Conservation (phyloP, 2,113 vertebrate genomes). For the Physeter macrocephalus region DNA sequence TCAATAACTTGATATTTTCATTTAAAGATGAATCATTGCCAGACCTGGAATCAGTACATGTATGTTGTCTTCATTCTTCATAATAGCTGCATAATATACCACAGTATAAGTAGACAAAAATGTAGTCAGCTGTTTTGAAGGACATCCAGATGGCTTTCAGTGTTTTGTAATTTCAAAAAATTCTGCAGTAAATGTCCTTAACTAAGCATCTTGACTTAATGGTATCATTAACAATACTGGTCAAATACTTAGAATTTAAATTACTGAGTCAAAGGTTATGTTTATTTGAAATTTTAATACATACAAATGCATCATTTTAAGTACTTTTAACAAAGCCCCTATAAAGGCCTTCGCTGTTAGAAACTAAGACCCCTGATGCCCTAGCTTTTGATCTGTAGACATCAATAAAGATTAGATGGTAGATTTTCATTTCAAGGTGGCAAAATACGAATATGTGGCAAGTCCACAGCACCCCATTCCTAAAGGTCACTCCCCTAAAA, state of each 20-base stretch:
- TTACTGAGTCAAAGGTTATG: background rate
- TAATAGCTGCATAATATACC: background rate
- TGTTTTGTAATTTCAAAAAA: background rate
- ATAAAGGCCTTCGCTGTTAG: background rate
- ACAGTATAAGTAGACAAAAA: background rate
- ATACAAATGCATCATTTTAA: background rate
- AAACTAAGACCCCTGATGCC: background rate
- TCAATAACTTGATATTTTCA: background rate
- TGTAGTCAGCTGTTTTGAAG: background rate
- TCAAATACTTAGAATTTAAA: conserved; percentile 24
- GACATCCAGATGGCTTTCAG: background rate
- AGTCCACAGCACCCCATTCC: too few relatives aligned
- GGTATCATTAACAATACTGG: background rate
- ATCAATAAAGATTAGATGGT: background rate
- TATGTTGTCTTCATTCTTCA: background rate
- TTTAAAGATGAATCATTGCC: background rate
- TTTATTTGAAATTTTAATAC: background rate
- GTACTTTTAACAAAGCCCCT: background rate
- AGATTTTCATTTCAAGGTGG: background rate
- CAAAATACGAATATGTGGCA: background rate
- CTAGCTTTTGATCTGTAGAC: background rate
- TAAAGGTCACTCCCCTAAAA: background rate
- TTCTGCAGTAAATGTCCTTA: background rate
- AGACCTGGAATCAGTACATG: background rate
- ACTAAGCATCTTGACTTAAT: background rate